phyloP scores from a whole-genome alignment of 2,797 vertebrate genomes.

The Syngnathus rostellatus region DNA sequence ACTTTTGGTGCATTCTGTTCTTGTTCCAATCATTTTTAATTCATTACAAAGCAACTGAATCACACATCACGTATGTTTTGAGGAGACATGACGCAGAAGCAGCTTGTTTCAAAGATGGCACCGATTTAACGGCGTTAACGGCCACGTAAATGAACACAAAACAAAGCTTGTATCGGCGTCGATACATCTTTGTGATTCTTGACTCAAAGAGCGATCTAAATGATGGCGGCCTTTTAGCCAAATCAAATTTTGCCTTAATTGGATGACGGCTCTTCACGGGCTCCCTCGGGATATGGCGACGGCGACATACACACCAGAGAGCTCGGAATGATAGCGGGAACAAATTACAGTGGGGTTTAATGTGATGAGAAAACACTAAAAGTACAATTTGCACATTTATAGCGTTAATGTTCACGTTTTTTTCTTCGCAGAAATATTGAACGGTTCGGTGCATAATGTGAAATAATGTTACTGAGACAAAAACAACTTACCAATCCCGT shows the following conservation, averaged over 20 bases:
- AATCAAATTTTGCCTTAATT: conserved; percentile 64
- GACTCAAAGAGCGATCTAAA: conserved; percentile 51
- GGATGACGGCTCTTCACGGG: conserved; percentile 46
- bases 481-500: background rate
- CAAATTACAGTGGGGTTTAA: conserved; percentile 18
- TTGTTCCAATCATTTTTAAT: too few relatives aligned
- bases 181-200: conserved; percentile 50
- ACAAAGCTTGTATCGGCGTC: conserved; percentile 45
- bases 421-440: background rate
- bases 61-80: background rate
- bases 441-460: background rate
- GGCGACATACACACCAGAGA: conserved; percentile 30
- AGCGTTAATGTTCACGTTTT: conserved; percentile 6
- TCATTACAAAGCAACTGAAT: background rate
- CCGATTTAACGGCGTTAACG: conserved; percentile 51
- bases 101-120: background rate
- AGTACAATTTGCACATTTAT: conserved; percentile 13
- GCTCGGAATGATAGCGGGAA: conserved; percentile 24
- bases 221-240: conserved; percentile 59
- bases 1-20: too few relatives aligned
- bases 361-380: conserved; percentile 18
- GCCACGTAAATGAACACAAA: conserved; percentile 57
- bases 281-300: conserved; percentile 46
- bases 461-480: background rate
- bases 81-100: background rate